phyloP scores from a whole-genome alignment of 1,140 invertebrate genomes.

The Drosophila grimshawi region DNA sequence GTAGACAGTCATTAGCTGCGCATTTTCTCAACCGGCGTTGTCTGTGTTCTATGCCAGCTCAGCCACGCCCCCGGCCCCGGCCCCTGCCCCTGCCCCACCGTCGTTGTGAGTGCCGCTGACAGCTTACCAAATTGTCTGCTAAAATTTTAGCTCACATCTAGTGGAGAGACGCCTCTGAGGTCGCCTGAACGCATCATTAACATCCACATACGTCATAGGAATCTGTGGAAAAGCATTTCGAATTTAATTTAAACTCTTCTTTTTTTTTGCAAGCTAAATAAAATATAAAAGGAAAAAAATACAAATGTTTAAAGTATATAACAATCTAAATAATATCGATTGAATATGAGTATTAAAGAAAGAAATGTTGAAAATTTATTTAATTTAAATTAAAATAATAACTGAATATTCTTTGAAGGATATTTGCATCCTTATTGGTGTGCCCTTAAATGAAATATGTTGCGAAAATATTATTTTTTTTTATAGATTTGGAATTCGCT shows the following conservation, averaged over 20 bases:
- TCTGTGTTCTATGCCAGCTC: slow-evolving; percentile 40
- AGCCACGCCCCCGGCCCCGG: slow-evolving; percentile 48
- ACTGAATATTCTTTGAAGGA: not conserved
- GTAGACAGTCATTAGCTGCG: slow-evolving; percentile 76
- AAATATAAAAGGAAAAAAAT: too few species aligned
- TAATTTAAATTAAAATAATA: not conserved
- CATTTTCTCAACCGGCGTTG: slow-evolving; percentile 28
- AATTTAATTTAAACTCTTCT: slow-evolving; percentile 1
- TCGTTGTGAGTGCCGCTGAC: slow-evolving; percentile 66
- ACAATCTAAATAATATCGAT: too few species aligned
- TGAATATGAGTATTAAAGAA: too few species aligned
- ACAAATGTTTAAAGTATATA: too few species aligned
- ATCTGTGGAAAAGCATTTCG: not conserved
- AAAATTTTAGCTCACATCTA: slow-evolving; percentile 36
- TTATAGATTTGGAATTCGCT: too few species aligned
- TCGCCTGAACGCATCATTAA: slow-evolving; percentile 66
- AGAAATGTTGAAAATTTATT: too few species aligned
- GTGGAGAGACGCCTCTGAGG: slow-evolving; percentile 29
- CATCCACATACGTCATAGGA: slow-evolving; percentile 21
- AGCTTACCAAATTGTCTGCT: slow-evolving; percentile 79
- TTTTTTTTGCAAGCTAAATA: not conserved
- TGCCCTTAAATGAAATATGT: too few species aligned
- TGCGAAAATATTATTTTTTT: too few species aligned
- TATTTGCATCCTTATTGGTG: not conserved
- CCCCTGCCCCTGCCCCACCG: slow-evolving; percentile 11